phyloP scores from a whole-genome alignment of 2,888 invertebrate species.

The Smittia aterrima region DNA sequence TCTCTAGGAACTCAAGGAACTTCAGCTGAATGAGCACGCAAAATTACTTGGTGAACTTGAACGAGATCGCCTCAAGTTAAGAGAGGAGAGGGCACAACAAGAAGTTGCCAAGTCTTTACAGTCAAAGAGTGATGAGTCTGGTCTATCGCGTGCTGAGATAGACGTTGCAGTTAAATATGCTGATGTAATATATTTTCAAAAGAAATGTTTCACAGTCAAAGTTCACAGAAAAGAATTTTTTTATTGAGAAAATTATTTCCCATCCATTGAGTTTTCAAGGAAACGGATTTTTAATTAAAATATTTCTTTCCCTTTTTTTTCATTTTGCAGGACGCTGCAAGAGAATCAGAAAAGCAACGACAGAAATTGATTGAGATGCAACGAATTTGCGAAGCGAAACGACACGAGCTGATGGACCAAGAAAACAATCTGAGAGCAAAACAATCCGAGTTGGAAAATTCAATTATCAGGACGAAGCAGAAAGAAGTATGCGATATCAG shows the following conservation, averaged over 20 bases:
- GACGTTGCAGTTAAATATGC: conserved; percentile 52
- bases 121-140: conserved; percentile 44
- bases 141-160: conserved; percentile 48
- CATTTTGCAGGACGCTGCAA: conserved; percentile 47
- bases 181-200: conserved; percentile 43
- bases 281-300: neutral
- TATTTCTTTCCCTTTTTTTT: neutral
- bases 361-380: conserved; percentile 50
- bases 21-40: conserved; percentile 49
- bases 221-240: neutral
- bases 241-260: neutral
- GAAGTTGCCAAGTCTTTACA: conserved; percentile 47
- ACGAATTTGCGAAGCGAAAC: conserved; percentile 50
- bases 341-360: conserved; percentile 51
- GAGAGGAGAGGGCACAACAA: conserved; percentile 49
- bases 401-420: conserved; percentile 49
- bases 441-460: conserved; percentile 50
- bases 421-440: conserved; percentile 48
- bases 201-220: neutral
- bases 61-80: conserved; percentile 48
- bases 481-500: conserved; percentile 46
- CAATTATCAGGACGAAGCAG: conserved; percentile 47
- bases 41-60: conserved; percentile 48
- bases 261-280: neutral
- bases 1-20: conserved; percentile 48